These are phyloP conservation scores for Malthinus seriepunctatus DNA, from an alignment of 2,888 invertebrate species.

Conservation along the genomic window DNA sequence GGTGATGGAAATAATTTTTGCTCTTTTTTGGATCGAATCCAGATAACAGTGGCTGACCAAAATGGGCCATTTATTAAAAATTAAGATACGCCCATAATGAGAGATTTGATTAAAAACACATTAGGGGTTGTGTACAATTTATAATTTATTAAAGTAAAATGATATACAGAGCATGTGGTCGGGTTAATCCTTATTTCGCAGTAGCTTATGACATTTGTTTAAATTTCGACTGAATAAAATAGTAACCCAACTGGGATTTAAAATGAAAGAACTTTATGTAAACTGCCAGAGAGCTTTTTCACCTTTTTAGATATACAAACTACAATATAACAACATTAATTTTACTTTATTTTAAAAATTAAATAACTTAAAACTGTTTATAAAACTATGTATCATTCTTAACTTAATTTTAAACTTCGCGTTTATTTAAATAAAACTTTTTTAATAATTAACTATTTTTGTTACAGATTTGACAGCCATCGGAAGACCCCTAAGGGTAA, in stretches of 20 bases:
- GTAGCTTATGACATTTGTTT: conserved; percentile 28
- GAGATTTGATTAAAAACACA: conserved; percentile 56
- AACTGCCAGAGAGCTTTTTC: conserved; percentile 21
- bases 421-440: neutral
- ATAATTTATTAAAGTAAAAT: conserved; percentile 40
- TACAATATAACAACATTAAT: no score
- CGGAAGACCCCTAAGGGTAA: conserved; percentile 47
- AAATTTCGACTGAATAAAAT: conserved; percentile 30
- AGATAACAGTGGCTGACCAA: conserved; percentile 18
- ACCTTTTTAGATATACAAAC: neutral
- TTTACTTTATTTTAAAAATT: no score
- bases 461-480: conserved; percentile 50
- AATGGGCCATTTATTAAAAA: conserved; percentile 51
- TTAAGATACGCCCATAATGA: conserved; percentile 54
- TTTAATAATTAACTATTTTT: conserved; percentile 31
- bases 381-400: neutral
- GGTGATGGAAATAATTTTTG: no score
- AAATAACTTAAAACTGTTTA: neutral
- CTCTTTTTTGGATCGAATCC: conserved; percentile 21
- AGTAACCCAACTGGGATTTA: conserved; percentile 30
- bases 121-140: conserved; percentile 47
- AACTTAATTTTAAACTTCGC: neutral
- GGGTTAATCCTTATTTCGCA: conserved; percentile 35
- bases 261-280: conserved; percentile 25
- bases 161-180: conserved; percentile 32